These are phyloP conservation scores for Choloepus didactylus DNA, from an alignment of 2,797 vertebrate genomes.

Conservation along the genomic window DNA sequence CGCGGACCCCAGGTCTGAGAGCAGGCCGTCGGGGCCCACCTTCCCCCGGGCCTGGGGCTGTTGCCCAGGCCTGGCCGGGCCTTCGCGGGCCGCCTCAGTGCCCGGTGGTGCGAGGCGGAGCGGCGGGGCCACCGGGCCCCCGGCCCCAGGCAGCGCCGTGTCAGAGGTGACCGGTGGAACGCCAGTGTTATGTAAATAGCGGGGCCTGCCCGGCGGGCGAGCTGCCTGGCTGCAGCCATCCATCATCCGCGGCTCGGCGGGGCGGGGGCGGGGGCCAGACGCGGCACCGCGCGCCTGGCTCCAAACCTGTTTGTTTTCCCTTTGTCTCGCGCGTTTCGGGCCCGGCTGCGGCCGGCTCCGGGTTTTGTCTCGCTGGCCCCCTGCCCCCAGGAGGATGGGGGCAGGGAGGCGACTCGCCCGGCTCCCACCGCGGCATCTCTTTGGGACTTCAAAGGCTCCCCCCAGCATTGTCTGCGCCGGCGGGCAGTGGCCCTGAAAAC, in stretches of 20 bases:
- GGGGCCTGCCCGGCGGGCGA: slow-evolving; percentile 88
- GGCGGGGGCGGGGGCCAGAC: slow-evolving; percentile 93
- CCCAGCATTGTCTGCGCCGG: slow-evolving; percentile 95
- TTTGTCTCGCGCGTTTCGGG: slow-evolving; percentile 91
- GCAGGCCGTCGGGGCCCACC: background rate
- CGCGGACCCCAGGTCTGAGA: background rate
- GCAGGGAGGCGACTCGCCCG: slow-evolving; percentile 67
- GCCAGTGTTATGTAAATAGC: slow-evolving; percentile 99
- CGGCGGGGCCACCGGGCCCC: slow-evolving; percentile 69
- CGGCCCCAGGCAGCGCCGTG: slow-evolving; percentile 83
- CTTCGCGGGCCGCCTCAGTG: slow-evolving; percentile 73
- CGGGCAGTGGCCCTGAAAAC: slow-evolving; percentile 96
- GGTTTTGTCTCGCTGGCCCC: slow-evolving; percentile 89
- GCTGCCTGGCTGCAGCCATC: slow-evolving; percentile 95
- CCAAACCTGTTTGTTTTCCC: slow-evolving; percentile 97
- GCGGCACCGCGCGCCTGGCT: slow-evolving; percentile 93
- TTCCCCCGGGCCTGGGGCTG: background rate
- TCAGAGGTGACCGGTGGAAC: slow-evolving; percentile 92
- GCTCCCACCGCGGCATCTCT: slow-evolving; percentile 92
- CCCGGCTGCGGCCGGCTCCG: slow-evolving; percentile 92
- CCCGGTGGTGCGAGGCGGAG: slow-evolving; percentile 68
- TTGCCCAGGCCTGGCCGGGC: background rate
- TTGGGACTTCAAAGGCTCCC: slow-evolving; percentile 97
- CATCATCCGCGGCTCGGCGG: slow-evolving; percentile 93
- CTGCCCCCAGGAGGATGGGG: slow-evolving; percentile 57